These are phyloP conservation scores for Apogon talboti DNA, from an alignment of 2,797 vertebrate genomes.

Conservation along the genomic window DNA sequence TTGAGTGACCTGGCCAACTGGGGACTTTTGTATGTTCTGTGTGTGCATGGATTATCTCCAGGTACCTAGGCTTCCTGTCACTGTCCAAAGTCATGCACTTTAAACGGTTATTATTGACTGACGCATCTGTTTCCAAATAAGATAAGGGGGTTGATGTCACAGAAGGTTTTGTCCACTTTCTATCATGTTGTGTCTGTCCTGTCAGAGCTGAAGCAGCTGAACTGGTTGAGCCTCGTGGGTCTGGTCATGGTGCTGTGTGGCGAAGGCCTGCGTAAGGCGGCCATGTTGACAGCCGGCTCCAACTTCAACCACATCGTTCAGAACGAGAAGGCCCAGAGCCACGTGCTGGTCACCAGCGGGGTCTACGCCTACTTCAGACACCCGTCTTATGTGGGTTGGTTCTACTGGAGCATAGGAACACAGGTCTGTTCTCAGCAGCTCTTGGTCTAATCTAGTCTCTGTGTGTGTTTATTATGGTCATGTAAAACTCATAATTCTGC, in stretches of 20 bases:
- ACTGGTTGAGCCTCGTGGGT: constrained; percentile 90
- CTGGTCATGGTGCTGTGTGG: constrained; percentile 94
- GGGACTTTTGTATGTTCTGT: no score
- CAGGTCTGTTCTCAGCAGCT: constrained; percentile 84
- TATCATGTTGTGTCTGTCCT: background rate
- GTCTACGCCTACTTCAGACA: constrained; percentile 95
- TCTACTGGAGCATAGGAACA: constrained; percentile 98
- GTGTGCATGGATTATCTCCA: no score
- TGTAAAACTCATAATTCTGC: background rate
- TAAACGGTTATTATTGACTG: no score
- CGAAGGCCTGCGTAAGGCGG: constrained; percentile 91
- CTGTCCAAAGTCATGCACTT: no score
- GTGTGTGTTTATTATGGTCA: background rate
- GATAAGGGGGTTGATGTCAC: no score
- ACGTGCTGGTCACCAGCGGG: constrained; percentile 92
- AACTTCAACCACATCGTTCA: constrained; percentile 99
- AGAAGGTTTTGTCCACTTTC: no score
- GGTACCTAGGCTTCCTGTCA: no score
- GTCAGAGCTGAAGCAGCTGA: constrained; percentile 93
- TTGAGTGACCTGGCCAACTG: no score
- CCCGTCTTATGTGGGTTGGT: constrained; percentile 98
- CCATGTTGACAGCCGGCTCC: constrained; percentile 97
- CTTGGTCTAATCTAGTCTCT: background rate
- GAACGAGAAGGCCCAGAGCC: constrained; percentile 95
- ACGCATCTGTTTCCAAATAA: no score